Evolutionary conservation across 2,113 vertebrate genomes (phyloP).

Genomic region (Mastomys coucha): DNA sequence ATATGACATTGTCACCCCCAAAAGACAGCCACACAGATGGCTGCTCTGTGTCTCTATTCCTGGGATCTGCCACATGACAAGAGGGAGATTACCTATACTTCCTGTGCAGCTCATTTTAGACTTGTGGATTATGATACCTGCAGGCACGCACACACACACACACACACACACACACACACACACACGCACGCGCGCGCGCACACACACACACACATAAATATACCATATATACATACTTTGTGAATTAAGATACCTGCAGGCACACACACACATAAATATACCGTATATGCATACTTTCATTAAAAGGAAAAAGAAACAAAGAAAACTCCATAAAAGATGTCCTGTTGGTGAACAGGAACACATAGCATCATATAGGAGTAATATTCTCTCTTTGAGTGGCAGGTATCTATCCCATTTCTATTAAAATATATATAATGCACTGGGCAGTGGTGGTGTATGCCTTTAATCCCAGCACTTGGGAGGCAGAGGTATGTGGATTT

Average conservation of each 20-base stretch:
- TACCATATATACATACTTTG: not conserved
- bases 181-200: no score
- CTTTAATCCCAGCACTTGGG: no score
- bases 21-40: not conserved
- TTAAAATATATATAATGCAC: not conserved
- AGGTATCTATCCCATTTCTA: not conserved
- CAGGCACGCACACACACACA: not conserved
- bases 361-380: not conserved
- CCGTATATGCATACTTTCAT: not conserved
- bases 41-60: not conserved
- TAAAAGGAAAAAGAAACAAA: not conserved
- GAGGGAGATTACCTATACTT: not conserved
- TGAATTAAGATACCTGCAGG: not conserved
- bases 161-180: no score
- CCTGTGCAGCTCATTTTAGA: not conserved
- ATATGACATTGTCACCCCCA: not conserved
- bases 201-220: not conserved
- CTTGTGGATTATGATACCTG: not conserved
- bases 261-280: not conserved
- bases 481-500: no score
- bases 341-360: not conserved
- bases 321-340: not conserved
- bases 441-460: no score
- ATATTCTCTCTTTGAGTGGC: not conserved
- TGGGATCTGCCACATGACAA: not conserved